Evolutionary conservation across 2,888 invertebrate genomes (phyloP).

Genomic region (Malthinus seriepunctatus): DNA sequence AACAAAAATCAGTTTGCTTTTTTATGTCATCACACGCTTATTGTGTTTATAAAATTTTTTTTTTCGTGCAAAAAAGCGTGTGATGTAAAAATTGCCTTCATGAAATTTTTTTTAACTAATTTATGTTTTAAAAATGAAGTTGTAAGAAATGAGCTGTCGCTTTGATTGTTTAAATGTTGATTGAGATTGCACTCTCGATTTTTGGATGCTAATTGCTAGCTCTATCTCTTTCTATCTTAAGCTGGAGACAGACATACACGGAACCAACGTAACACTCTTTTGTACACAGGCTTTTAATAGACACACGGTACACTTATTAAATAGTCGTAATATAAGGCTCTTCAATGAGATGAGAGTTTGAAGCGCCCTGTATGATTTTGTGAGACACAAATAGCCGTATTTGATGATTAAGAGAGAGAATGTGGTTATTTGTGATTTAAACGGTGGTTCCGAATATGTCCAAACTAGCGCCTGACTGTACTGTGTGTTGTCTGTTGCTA

Average conservation of each 20-base stretch:
- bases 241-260: constrained; percentile 45
- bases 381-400: not conserved
- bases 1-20: constrained; percentile 23
- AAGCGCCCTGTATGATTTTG: not conserved
- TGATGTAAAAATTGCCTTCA: constrained; percentile 37
- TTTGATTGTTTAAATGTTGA: constrained; percentile 50
- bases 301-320: not conserved
- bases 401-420: not conserved
- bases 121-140: constrained; percentile 25
- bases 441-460: constrained; percentile 37
- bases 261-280: constrained; percentile 25
- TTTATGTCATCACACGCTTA: constrained; percentile 38
- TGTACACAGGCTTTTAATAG: not conserved
- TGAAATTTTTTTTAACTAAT: constrained; percentile 8
- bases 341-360: no score
- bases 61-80: constrained; percentile 42
- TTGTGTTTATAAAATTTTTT: constrained; percentile 12
- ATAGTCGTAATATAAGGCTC: no score
- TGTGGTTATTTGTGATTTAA: constrained; percentile 1
- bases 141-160: constrained; percentile 45
- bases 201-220: constrained; percentile 40
- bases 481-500: constrained; percentile 91
- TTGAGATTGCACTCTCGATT: constrained; percentile 44
- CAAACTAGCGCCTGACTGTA: constrained; percentile 58
- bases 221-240: constrained; percentile 46